Percentiles rank a stretch among this genome's conserved stretches.
Conservation (phyloP, 2,113 vertebrate species). For the Tachysurus fulvidraco region DNA sequence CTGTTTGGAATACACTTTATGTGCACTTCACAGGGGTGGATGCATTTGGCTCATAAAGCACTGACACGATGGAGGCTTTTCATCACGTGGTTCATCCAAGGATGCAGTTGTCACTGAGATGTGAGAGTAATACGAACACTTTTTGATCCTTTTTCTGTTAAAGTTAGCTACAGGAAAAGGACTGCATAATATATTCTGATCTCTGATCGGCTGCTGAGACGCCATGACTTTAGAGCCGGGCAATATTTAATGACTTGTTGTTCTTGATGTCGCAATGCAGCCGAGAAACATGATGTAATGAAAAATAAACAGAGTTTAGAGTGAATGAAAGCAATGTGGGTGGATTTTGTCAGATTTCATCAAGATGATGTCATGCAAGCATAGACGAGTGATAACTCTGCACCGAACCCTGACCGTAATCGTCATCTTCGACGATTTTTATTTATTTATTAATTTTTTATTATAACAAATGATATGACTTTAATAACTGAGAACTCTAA, state of each 20-base stretch:
- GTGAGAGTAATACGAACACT: background rate
- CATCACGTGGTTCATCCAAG: constrained; percentile 23
- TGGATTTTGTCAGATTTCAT: background rate
- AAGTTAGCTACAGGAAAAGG: background rate
- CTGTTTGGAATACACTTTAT: background rate
- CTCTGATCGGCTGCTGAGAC: background rate
- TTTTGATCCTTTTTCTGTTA: background rate
- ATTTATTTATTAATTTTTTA: no score
- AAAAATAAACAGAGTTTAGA: background rate
- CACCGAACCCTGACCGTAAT: background rate
- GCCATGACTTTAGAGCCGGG: no score
- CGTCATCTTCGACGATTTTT: background rate
- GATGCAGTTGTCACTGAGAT: background rate
- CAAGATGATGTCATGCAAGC: background rate
- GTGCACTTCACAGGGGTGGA: background rate
- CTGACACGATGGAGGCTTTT: constrained; percentile 35
- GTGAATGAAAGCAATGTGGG: background rate
- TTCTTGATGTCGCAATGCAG: background rate
- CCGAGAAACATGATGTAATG: background rate
- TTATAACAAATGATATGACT: background rate
- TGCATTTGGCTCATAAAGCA: constrained; percentile 12
- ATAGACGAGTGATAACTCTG: no score
- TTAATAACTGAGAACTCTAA: background rate
- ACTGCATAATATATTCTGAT: background rate
- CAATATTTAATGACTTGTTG: background rate